phyloP scores from a whole-genome alignment of 2,113 vertebrate genomes.

The Tauraco erythrolophus region DNA sequence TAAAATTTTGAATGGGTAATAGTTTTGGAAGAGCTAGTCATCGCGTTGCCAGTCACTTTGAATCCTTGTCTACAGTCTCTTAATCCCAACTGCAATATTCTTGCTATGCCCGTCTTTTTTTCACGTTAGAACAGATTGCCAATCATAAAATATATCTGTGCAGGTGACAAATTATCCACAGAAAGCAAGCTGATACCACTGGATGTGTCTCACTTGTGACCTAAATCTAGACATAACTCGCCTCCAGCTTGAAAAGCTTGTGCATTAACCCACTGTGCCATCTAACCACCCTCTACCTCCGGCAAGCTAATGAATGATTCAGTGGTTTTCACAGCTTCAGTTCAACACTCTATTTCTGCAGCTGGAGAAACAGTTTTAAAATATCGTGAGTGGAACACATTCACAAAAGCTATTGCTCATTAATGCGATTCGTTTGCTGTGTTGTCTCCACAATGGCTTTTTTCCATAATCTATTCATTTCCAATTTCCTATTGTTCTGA shows the following conservation, averaged over 20 bases:
- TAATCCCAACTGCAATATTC: background rate
- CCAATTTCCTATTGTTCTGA: background rate
- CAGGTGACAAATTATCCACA: background rate
- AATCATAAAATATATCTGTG: background rate
- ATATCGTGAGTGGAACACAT: background rate
- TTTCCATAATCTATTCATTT: background rate
- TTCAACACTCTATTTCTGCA: background rate
- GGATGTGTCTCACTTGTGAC: conserved; percentile 1
- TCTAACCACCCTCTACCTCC: background rate
- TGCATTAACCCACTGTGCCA: background rate
- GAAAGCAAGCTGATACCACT: background rate
- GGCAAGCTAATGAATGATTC: conserved; percentile 12
- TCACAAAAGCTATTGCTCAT: conserved; percentile 1
- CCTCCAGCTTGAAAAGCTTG: background rate
- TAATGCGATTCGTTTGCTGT: background rate
- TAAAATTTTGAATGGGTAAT: background rate
- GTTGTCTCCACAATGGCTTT: background rate
- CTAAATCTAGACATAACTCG: background rate
- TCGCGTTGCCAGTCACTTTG: background rate
- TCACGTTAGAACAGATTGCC: background rate
- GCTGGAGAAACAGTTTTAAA: background rate
- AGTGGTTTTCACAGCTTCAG: background rate
- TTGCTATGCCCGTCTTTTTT: background rate
- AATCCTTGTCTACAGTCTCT: background rate
- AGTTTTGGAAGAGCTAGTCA: background rate